Percentiles rank a stretch among this genome's conserved stretches.
These are phyloP conservation scores for Netta rufina DNA, from an alignment of 2,797 vertebrate genomes.

Conservation along the genomic window DNA sequence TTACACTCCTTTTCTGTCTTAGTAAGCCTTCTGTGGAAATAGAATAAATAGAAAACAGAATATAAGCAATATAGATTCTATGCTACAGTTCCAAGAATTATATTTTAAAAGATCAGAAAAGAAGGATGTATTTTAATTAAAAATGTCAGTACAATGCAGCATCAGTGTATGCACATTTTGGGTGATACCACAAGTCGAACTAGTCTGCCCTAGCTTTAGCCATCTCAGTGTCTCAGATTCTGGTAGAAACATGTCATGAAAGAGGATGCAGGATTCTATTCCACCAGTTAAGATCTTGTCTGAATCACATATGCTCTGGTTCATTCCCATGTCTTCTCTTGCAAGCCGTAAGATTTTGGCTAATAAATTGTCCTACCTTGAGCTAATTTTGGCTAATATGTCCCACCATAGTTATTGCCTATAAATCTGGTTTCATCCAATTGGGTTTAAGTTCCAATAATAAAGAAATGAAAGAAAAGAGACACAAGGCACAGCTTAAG, in stretches of 20 bases:
- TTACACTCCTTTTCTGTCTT: neutral
- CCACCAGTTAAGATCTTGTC: neutral
- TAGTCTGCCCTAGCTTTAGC: neutral
- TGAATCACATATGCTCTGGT: neutral
- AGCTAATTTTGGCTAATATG: neutral
- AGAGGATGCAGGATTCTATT: neutral
- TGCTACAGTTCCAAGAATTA: neutral
- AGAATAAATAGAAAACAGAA: neutral
- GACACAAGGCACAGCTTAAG: neutral
- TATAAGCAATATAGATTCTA: neutral
- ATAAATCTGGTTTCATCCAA: neutral
- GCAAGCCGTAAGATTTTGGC: neutral
- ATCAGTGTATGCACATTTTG: neutral
- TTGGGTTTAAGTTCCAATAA: neutral
- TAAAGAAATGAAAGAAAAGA: neutral
- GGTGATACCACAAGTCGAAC: neutral
- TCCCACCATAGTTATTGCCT: neutral
- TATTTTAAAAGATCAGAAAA: neutral
- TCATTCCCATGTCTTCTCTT: neutral
- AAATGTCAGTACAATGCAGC: neutral
- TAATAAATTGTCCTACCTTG: neutral
- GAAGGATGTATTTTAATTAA: neutral
- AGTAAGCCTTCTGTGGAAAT: neutral
- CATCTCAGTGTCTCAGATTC: neutral
- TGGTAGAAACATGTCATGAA: neutral